These are phyloP conservation scores for Brachirus orientalis DNA, from an alignment of 2,113 vertebrate genomes.

Conservation along the genomic window DNA sequence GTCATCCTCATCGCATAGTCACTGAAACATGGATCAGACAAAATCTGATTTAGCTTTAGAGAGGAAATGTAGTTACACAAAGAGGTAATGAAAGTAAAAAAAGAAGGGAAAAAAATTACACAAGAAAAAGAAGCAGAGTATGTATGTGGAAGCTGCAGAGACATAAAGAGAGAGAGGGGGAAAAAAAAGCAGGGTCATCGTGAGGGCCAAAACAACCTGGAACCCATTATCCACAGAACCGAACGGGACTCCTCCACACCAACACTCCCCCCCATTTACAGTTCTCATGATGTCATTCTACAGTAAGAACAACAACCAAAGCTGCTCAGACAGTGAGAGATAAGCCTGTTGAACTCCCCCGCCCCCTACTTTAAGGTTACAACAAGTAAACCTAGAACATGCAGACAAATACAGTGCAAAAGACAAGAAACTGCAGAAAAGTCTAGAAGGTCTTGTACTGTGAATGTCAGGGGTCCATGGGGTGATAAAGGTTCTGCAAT, in stretches of 20 bases:
- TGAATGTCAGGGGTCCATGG: no score
- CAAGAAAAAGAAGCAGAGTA: not conserved
- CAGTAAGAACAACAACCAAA: slow-evolving; percentile 32
- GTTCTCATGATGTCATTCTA: slow-evolving; percentile 79
- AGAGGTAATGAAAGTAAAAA: no score
- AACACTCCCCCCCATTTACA: slow-evolving; percentile 45
- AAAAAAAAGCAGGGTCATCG: slow-evolving; percentile 34
- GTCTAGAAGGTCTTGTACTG: no score
- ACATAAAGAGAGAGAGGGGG: not conserved
- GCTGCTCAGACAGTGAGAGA: slow-evolving; percentile 39
- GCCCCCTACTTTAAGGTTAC: not conserved
- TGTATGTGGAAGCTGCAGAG: not conserved
- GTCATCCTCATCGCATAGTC: no score
- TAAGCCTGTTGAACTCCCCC: slow-evolving; percentile 58
- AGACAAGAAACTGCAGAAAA: no score
- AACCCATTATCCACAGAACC: slow-evolving; percentile 70
- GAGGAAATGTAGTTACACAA: no score
- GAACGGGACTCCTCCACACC: slow-evolving; percentile 51
- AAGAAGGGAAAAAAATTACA: not conserved
- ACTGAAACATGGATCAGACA: no score
- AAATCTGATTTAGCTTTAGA: no score
- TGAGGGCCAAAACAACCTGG: slow-evolving; percentile 71
- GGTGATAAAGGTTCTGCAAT: no score
- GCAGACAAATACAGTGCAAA: not conserved
- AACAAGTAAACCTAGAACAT: not conserved